Conservation (phyloP, 2,797 vertebrate species). For the Psittacula echo region DNA sequence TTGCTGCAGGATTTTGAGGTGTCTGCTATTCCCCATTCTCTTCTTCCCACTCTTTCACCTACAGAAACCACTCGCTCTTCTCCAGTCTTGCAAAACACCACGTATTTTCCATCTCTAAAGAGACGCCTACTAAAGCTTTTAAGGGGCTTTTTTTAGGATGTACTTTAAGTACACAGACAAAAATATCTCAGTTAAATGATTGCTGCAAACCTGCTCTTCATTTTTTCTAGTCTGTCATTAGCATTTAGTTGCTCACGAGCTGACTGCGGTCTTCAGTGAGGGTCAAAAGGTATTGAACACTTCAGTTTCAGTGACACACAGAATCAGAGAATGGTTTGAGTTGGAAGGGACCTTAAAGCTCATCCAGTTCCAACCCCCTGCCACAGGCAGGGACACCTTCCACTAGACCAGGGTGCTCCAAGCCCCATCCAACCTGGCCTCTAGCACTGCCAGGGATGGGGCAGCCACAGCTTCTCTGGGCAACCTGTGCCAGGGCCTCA, state of each 20-base stretch:
- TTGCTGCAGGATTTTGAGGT: not conserved
- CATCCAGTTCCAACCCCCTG: not conserved
- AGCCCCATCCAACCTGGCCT: not conserved
- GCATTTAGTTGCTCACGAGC: not conserved
- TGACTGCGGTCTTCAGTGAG: not conserved
- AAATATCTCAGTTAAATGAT: not conserved
- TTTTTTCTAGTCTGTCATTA: not conserved
- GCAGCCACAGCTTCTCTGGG: not conserved
- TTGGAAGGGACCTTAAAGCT: not conserved
- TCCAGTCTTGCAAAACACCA: not conserved
- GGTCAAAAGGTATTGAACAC: not conserved
- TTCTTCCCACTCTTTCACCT: not conserved
- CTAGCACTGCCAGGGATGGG: not conserved
- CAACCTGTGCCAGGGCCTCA: too few relatives aligned
- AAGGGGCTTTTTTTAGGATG: fast-evolving
- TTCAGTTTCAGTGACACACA: not conserved
- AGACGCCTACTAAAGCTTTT: not conserved
- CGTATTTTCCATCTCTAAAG: not conserved
- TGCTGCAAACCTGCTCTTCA: not conserved
- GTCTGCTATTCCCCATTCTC: not conserved
- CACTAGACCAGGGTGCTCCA: not conserved
- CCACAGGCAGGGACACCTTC: not conserved
- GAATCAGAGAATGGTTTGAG: not conserved
- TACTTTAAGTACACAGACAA: not conserved
- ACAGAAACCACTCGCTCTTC: not conserved